phyloP scores from a whole-genome alignment of 1,140 invertebrate species.

The Drosophila simulans region DNA sequence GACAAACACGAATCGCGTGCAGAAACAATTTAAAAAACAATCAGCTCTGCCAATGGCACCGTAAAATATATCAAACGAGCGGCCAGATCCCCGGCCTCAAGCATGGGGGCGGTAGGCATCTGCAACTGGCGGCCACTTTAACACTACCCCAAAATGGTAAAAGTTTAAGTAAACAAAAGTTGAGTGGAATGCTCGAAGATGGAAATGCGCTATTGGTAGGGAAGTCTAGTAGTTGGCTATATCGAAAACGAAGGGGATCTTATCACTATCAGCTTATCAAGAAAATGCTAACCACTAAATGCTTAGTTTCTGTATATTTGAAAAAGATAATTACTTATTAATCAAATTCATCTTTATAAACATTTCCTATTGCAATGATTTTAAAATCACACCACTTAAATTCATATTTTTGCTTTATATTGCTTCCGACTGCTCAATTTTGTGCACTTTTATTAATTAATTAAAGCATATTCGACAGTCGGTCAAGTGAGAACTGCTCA shows the following conservation, averaged over 20 bases:
- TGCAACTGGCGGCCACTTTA: constrained; percentile 68
- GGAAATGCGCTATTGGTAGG: constrained; percentile 33
- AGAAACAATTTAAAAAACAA: constrained; percentile 84
- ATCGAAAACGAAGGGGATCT: not conserved
- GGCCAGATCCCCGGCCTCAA: constrained; percentile 48
- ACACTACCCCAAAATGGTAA: constrained; percentile 78
- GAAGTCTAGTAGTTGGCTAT: not conserved
- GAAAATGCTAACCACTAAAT: too few species aligned
- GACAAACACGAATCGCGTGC: constrained; percentile 82
- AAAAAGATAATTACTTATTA: too few species aligned
- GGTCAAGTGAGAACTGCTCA: not conserved
- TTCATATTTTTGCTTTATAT: too few species aligned
- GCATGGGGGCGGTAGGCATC: constrained; percentile 13
- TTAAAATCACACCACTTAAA: too few species aligned
- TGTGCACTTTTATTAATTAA: too few species aligned
- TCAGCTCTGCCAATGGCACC: constrained; percentile 69
- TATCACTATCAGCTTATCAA: too few species aligned
- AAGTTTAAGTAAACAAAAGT: constrained; percentile 80
- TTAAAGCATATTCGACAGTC: constrained; percentile 31
- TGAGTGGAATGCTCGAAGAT: constrained; percentile 62
- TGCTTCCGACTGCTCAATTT: too few species aligned
- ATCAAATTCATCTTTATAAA: too few species aligned
- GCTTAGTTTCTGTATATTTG: too few species aligned
- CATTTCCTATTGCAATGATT: too few species aligned
- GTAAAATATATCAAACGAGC: constrained; percentile 58